phyloP scores from a whole-genome alignment of 2,888 invertebrate species.

The Drosophila tripunctata region DNA sequence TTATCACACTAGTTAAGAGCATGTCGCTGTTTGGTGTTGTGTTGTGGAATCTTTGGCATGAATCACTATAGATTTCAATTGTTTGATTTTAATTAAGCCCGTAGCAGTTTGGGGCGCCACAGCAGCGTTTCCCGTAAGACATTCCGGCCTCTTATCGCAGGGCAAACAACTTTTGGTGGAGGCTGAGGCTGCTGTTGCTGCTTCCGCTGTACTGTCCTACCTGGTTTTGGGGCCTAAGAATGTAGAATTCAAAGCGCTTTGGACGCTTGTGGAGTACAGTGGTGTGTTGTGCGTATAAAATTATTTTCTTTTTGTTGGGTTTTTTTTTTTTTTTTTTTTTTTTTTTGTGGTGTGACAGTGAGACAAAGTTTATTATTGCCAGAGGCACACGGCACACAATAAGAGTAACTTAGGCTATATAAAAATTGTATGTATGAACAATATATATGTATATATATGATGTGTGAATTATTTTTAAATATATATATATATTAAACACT shows the following conservation, averaged over 20 bases:
- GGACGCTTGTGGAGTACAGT: slow-evolving; percentile 40
- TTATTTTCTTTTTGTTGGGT: too few relatives aligned
- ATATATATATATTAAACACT: slow-evolving; percentile 19
- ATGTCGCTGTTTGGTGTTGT: slow-evolving; percentile 16
- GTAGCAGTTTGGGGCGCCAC: slow-evolving; percentile 28
- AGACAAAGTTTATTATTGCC: slow-evolving; percentile 72
- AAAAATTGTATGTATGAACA: slow-evolving; percentile 60
- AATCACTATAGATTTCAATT: slow-evolving; percentile 20
- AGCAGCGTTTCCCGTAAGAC: background rate
- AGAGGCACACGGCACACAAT: slow-evolving; percentile 53
- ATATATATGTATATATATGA: slow-evolving; percentile 18
- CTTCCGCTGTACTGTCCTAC: slow-evolving; percentile 8
- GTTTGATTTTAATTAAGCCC: slow-evolving; percentile 47
- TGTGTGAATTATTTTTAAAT: background rate
- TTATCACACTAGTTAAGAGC: slow-evolving; percentile 13
- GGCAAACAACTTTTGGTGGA: slow-evolving; percentile 30
- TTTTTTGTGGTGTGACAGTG: too few relatives aligned
- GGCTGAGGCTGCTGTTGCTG: too few relatives aligned
- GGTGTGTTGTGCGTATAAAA: too few relatives aligned
- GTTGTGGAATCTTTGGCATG: too few relatives aligned
- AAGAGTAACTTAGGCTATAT: slow-evolving; percentile 67
- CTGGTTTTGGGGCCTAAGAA: background rate
- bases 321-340: too few relatives aligned
- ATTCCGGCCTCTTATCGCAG: slow-evolving; percentile 36
- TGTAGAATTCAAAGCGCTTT: slow-evolving; percentile 34